These are phyloP conservation scores for Eulacestoma nigropectus DNA, from an alignment of 2,113 vertebrate species.

Conservation along the genomic window DNA sequence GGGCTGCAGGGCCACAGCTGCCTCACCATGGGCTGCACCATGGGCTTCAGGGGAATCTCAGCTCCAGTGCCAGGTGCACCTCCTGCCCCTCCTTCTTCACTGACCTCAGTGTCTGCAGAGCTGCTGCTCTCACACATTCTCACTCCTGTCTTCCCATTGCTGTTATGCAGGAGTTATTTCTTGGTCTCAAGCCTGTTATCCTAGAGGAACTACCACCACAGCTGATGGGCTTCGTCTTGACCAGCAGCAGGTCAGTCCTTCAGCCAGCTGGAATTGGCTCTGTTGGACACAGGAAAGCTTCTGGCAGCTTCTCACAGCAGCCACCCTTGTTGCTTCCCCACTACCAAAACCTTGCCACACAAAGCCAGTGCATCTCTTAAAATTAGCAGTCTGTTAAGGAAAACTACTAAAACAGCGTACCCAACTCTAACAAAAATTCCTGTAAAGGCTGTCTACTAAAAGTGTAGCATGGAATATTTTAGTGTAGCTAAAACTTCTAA, in stretches of 20 bases:
- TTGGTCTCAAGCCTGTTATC: neutral
- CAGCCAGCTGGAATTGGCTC: neutral
- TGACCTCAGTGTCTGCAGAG: neutral
- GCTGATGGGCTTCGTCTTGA: neutral
- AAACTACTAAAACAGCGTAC: neutral
- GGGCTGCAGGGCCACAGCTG: neutral
- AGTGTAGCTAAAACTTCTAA: neutral
- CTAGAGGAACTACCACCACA: accelerated
- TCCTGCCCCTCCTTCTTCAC: neutral
- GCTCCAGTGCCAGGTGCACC: accelerated
- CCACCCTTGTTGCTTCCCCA: neutral
- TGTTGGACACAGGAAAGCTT: accelerated
- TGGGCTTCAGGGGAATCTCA: accelerated
- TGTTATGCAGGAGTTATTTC: neutral
- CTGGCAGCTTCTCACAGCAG: neutral
- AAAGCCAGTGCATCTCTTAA: neutral
- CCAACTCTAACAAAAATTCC: neutral
- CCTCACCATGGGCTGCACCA: neutral
- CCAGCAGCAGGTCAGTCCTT: accelerated
- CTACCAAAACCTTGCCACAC: neutral
- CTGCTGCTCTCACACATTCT: neutral
- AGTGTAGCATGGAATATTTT: neutral
- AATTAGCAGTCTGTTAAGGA: neutral
- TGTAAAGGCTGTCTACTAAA: neutral
- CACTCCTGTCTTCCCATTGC: neutral